Evolutionary conservation across 1,140 invertebrate species (phyloP), one percentile per base, ranked within the genome.

Genomic region (Hyphantria cunea): DNA sequence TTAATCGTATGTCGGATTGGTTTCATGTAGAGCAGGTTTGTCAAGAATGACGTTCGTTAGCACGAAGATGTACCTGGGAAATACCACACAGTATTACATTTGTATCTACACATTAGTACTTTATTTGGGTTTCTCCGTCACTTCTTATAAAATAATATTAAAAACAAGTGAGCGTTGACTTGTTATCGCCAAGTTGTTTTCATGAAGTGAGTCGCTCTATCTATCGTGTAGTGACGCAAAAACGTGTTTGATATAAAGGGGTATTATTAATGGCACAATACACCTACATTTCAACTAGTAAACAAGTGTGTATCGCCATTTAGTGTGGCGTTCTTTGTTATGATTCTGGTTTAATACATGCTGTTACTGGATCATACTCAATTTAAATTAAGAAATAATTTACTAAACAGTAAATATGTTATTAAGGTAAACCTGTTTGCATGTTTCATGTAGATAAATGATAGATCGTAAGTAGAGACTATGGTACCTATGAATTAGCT

Each of bases 131-230:
- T 60, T 61, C 53, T 55, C 47, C 14, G 45, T 42, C 32, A 54
- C 13, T 25, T 25, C 17, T 25, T 60, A 37, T 11, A 41, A 45
- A 33, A 12, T 37, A 25, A 32, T 8, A 11, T 12, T 33, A 47
- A 47, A 47, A 34, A 12, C n/a, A 53, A 42, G 13, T 25, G 34
- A 44, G 7, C 12, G 34, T 48, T 58, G 14, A 45, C 45, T 34
- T 56, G 59, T 62, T 62, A 67, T 67, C 59, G 44, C 52, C 52
- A 62, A 67, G n/a, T 62, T 67, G 65, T 67, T 67, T 67, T 62
- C 12, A 52, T 67, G 48, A 45, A 62, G 60, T 51, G 37, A 25
- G 56, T 33, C 17, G 34, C 48, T 44, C 39, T 42, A 60, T 60
- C 44, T 58, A 58, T 12, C 33, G 55, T 31, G n/a, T 11, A 13